Evolutionary conservation across 2,113 vertebrate species (phyloP).

Genomic region (Dasypus novemcinctus): DNA sequence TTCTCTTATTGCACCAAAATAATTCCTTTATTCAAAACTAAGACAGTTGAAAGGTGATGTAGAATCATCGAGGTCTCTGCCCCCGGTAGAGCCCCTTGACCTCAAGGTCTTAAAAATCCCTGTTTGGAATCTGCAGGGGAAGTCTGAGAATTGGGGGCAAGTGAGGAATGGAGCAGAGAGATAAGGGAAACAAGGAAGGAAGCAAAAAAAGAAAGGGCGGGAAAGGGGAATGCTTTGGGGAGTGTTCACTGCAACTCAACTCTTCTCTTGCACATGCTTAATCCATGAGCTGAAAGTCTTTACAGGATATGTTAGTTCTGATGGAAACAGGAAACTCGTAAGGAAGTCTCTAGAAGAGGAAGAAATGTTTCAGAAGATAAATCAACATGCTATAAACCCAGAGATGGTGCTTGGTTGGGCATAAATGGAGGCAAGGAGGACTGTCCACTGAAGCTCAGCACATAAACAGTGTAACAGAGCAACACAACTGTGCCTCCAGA

Average conservation of each 20-base stretch:
- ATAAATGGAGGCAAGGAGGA: constrained; percentile 29
- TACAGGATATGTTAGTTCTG: neutral
- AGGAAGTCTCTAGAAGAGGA: constrained; percentile 42
- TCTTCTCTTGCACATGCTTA: fast-evolving
- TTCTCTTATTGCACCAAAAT: neutral
- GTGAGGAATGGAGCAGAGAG: neutral
- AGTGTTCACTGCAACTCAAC: fast-evolving
- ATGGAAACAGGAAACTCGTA: constrained; percentile 48
- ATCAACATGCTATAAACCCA: neutral
- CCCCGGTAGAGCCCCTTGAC: neutral
- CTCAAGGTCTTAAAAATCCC: neutral
- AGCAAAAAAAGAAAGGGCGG: constrained; percentile 15
- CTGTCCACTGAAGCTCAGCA: neutral
- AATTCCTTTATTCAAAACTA: neutral
- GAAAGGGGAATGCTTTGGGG: neutral
- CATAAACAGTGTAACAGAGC: fast-evolving
- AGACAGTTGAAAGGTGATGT: neutral
- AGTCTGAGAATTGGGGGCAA: neutral
- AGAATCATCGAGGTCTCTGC: neutral
- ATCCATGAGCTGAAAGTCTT: neutral
- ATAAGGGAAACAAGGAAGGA: constrained; percentile 47
- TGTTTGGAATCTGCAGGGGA: constrained; percentile 10
- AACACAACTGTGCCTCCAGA: neutral
- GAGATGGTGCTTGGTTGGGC: neutral
- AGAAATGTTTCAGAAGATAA: constrained; percentile 60